Conservation (phyloP, 2,888 invertebrate species). For the Leptopilina syphax region DNA sequence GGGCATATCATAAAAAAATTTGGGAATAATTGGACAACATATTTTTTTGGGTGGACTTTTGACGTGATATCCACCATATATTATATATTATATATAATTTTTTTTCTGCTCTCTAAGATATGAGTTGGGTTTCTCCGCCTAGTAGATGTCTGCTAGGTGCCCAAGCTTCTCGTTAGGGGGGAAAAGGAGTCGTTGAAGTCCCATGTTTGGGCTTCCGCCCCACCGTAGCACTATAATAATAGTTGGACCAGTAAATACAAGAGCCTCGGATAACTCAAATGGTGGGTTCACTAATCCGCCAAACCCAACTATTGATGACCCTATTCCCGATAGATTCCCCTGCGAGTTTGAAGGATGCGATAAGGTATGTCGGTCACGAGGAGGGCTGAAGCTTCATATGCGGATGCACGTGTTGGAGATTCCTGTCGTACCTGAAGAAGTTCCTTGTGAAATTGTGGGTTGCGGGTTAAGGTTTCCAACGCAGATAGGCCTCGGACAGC, state of each 20-base stretch:
- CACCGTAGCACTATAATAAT: not conserved
- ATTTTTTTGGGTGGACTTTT: no score
- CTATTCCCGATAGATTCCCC: not conserved
- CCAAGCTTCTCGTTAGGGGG: no score
- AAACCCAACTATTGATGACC: not conserved
- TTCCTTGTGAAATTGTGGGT: not conserved
- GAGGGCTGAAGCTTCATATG: no score
- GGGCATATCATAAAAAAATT: no score
- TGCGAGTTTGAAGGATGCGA: constrained; percentile 8
- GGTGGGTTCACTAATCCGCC: not conserved
- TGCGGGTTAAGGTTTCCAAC: not conserved
- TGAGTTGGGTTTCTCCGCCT: constrained; percentile 57
- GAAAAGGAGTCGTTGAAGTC: no score
- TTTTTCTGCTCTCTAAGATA: no score
- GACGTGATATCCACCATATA: no score
- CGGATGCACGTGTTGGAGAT: not conserved
- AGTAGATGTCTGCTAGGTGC: no score
- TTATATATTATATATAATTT: no score
- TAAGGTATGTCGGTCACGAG: no score
- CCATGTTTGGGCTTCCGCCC: not conserved
- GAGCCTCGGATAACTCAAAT: constrained; percentile 33
- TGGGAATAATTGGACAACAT: no score
- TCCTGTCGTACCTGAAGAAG: not conserved
- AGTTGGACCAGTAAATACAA: not conserved
- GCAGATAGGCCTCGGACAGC: not conserved